Conservation (phyloP, 2,888 invertebrate genomes). For the Acheta domesticus region DNA sequence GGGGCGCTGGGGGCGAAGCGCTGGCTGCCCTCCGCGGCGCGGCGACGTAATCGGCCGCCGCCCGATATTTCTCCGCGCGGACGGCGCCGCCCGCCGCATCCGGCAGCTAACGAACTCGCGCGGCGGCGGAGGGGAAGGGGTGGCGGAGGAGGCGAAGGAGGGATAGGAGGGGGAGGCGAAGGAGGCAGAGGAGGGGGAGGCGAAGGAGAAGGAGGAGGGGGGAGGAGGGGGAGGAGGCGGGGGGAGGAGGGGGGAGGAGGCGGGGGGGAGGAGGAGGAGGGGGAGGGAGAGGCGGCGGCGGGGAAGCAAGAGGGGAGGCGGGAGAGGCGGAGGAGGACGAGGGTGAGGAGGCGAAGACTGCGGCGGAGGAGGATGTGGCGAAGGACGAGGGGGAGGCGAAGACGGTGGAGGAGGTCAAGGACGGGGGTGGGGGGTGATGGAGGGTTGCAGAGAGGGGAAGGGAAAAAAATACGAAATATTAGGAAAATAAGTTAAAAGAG, state of each 20-base stretch:
- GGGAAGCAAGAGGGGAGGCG: not conserved
- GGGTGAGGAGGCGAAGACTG: too few species aligned
- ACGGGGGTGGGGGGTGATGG: not conserved
- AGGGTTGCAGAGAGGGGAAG: too few species aligned
- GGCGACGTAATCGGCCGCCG: not conserved
- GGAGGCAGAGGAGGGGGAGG: not conserved
- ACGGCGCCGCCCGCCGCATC: constrained; percentile 18
- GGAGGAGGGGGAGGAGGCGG: not conserved
- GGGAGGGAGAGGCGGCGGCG: not conserved
- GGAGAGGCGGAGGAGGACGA: not conserved
- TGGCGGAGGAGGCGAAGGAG: not conserved
- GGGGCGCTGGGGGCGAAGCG: too few species aligned
- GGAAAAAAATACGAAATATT: too few species aligned
- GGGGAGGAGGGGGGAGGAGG: not conserved
- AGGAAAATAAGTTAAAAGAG: too few species aligned
- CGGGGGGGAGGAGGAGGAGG: not conserved
- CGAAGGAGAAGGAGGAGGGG: not conserved
- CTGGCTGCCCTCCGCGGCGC: not conserved
- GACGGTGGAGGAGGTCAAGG: not conserved
- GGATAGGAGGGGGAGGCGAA: not conserved
- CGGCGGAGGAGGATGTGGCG: not conserved
- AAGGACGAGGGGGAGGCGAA: not conserved
- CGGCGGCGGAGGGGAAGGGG: not conserved
- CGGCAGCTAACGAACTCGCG: constrained; percentile 1
- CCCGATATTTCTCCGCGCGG: not conserved